These are phyloP conservation scores for Illadopsis cleaveri DNA, from an alignment of 2,113 vertebrate genomes.

Conservation along the genomic window DNA sequence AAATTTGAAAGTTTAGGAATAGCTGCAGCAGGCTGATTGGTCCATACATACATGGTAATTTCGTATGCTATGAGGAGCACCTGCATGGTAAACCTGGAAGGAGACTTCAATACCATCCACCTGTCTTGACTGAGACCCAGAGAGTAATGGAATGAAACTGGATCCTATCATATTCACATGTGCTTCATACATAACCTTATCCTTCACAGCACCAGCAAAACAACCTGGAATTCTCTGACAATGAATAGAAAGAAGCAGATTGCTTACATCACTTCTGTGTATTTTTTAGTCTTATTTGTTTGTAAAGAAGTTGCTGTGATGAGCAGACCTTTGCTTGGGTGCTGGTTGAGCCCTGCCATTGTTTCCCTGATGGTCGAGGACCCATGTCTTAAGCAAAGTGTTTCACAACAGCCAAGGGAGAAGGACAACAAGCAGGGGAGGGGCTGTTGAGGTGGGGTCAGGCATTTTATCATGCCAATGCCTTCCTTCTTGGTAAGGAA, in stretches of 20 bases:
- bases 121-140: not conserved
- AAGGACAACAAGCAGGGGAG: fast-evolving
- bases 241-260: not conserved
- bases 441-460: not conserved
- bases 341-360: not conserved
- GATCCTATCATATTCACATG: not conserved
- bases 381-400: not conserved
- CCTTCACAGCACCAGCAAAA: not conserved
- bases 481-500: not conserved
- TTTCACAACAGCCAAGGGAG: not conserved
- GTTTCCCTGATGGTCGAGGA: not conserved
- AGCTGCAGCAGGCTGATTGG: not conserved
- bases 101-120: not conserved
- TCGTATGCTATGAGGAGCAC: not conserved
- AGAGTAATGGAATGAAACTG: not conserved
- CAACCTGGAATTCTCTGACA: not conserved
- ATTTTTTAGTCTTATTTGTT: not conserved
- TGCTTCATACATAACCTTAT: not conserved
- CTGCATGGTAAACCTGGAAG: not conserved
- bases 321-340: not conserved
- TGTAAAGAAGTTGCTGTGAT: not conserved
- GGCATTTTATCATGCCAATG: not conserved
- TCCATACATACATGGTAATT: not conserved
- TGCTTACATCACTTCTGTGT: not conserved
- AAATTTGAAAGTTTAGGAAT: not conserved